Conservation (phyloP, 1,140 invertebrate genomes). For the Ganaspis sp. region DNA sequence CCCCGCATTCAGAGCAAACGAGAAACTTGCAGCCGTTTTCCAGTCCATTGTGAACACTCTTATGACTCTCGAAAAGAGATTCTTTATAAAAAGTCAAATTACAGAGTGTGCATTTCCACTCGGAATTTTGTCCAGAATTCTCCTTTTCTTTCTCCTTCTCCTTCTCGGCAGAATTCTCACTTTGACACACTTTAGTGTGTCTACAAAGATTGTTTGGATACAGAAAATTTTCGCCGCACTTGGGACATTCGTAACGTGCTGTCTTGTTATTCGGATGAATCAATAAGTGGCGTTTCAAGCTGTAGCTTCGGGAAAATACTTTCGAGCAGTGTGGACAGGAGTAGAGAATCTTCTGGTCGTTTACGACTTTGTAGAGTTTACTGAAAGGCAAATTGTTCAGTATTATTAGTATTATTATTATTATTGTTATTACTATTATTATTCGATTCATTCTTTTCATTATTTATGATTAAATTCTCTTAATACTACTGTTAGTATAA, state of each 20-base stretch:
- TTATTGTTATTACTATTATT: too few species aligned
- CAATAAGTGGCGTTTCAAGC: constrained; percentile 72
- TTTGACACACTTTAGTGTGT: constrained; percentile 66
- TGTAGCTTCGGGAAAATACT: constrained; percentile 73
- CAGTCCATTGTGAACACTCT: constrained; percentile 74
- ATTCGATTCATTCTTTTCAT: too few species aligned
- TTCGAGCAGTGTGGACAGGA: constrained; percentile 67
- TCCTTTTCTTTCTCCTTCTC: constrained; percentile 62
- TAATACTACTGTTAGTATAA: too few species aligned
- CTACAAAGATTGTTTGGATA: constrained; percentile 71
- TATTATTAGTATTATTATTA: too few species aligned
- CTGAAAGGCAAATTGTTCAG: constrained; percentile 43
- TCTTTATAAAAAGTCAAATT: constrained; percentile 78
- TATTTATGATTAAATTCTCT: too few species aligned
- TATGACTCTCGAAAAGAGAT: constrained; percentile 78
- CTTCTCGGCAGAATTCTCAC: constrained; percentile 56
- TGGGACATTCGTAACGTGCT: constrained; percentile 67
- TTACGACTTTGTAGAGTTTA: constrained; percentile 62
- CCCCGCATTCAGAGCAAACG: constrained; percentile 72
- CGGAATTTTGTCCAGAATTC: constrained; percentile 67
- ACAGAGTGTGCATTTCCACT: constrained; percentile 79
- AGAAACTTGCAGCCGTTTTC: constrained; percentile 55
- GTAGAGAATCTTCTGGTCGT: constrained; percentile 60
- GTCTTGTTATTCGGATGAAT: constrained; percentile 71
- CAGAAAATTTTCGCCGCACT: constrained; percentile 71